Conservation (phyloP, 1,140 invertebrate genomes). For the Harlomillsia oculata region DNA sequence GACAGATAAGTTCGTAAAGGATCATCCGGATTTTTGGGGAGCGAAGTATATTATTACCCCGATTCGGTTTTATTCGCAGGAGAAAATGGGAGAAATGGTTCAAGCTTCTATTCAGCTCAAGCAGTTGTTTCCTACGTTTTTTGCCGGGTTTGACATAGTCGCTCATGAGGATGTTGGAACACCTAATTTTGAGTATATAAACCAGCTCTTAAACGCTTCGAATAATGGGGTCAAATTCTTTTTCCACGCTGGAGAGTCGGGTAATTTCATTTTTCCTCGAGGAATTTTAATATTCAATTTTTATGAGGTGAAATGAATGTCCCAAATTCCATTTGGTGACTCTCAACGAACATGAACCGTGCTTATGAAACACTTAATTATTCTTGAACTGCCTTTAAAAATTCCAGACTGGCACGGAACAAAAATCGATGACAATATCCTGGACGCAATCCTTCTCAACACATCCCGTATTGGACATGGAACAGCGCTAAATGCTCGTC, state of each 20-base stretch:
- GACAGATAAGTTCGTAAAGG: slow-evolving; percentile 48
- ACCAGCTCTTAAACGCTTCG: slow-evolving; percentile 43
- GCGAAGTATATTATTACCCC: slow-evolving; percentile 56
- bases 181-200: slow-evolving; percentile 51
- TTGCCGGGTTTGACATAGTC: slow-evolving; percentile 64
- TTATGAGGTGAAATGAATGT: not conserved
- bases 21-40: slow-evolving; percentile 57
- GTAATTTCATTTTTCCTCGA: slow-evolving; percentile 40
- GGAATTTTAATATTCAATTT: not conserved
- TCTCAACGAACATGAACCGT: not conserved
- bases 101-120: slow-evolving; percentile 3
- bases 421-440: slow-evolving; percentile 53
- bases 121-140: slow-evolving; percentile 42
- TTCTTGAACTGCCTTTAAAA: not conserved
- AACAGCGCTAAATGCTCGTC: slow-evolving; percentile 66
- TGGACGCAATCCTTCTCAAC: slow-evolving; percentile 68
- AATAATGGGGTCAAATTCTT: slow-evolving; percentile 51
- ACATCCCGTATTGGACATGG: slow-evolving; percentile 59
- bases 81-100: slow-evolving; percentile 1
- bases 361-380: not conserved
- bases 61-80: not conserved
- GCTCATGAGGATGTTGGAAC: slow-evolving; percentile 50
- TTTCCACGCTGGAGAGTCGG: slow-evolving; percentile 73
- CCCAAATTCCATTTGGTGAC: too few relatives aligned
- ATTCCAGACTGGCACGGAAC: slow-evolving; percentile 48